A percentile compares a stretch with the other conserved stretches of the same genome.
phyloP scores from a whole-genome alignment of 92 coral and sea anemone genomes.

The Siderastrea siderea region DNA sequence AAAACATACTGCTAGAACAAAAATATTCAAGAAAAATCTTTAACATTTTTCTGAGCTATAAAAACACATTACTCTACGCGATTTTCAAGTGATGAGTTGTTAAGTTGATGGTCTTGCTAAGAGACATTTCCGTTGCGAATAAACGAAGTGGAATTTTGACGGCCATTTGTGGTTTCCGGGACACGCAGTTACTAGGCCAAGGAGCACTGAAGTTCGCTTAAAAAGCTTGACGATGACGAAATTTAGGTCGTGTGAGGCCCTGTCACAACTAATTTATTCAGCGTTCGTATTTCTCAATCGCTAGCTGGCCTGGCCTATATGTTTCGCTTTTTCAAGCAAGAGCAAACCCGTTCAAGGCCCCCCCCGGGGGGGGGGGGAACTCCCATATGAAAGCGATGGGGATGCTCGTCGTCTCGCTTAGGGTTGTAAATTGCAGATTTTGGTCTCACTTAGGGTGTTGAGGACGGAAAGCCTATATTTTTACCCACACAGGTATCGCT shows the following conservation, averaged over 20 bases:
- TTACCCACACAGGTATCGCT: too few species aligned
- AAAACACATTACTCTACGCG: neutral
- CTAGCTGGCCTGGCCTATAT: neutral
- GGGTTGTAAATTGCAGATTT: too few species aligned
- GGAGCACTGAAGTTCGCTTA: neutral
- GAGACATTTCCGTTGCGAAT: slow-evolving; percentile 5
- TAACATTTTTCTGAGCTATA: neutral
- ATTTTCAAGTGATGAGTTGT: neutral
- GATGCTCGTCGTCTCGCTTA: too few species aligned
- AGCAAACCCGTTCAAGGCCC: neutral
- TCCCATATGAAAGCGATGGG: too few species aligned
- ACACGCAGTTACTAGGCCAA: neutral
- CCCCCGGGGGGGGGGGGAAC: too few species aligned
- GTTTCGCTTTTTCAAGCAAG: neutral
- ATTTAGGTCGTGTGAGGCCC: neutral
- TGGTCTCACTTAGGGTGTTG: too few species aligned
- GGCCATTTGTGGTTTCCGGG: slow-evolving; percentile 12
- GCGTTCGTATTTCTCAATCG: neutral
- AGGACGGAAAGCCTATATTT: too few species aligned
- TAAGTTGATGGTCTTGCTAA: neutral
- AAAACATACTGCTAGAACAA: too few species aligned
- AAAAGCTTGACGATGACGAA: neutral
- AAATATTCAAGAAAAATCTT: neutral
- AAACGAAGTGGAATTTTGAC: neutral
- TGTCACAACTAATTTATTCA: neutral